Base-by-base conservation (phyloP, 2,797 vertebrate species). In the Falco columbarius region DNA sequence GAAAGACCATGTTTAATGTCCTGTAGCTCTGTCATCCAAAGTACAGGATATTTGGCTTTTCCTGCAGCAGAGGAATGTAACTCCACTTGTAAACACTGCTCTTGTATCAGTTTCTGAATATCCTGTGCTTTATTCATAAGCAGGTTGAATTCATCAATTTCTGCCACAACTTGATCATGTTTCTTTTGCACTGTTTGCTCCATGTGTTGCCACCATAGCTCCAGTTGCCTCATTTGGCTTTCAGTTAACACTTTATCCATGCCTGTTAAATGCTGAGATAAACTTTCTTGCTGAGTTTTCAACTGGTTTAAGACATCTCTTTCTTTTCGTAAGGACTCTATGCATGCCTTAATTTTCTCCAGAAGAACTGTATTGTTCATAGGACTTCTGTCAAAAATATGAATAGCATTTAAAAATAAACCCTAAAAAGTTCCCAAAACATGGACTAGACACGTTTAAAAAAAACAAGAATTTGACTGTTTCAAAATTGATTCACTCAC, bases 151-250 rank as follows among this genome's bases (percentile, higher is more conserved):
- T 99, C 99, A 38, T 96, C 89, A 0, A 96, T 97, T 85, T 97
- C 97, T 54, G 96, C 89, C 16, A 96, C 89, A 32, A 98, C 97
- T 51, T 96, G 98, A 81, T 98, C 97, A 17, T 97, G 89, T 30
- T 95, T 97, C 93, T 96, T 98, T 73, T 98, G 98, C 26, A 98
- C 94, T 15, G 94, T 89, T 21, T 97, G 98, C 58, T 99, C 98
- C 62, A 98, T 93, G 12, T 93, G 94, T 68, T 98, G 98, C 99
- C 99, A 99, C 71, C 96, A 95, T 12, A 90, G 96, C 56, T 99
- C 98, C 14, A 99, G 97, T 23, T 96, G 97, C 62, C 93, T 98
- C 84, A 98, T 97, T 22, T 98, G 98, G 42, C 86, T 98, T 75
- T 98, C 97, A 3, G 98, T 96, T 24, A 98, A 86, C 52, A 98